These are phyloP conservation scores for Hypothenemus hampei DNA, from an alignment of 1,140 invertebrate genomes.

Conservation along the genomic window DNA sequence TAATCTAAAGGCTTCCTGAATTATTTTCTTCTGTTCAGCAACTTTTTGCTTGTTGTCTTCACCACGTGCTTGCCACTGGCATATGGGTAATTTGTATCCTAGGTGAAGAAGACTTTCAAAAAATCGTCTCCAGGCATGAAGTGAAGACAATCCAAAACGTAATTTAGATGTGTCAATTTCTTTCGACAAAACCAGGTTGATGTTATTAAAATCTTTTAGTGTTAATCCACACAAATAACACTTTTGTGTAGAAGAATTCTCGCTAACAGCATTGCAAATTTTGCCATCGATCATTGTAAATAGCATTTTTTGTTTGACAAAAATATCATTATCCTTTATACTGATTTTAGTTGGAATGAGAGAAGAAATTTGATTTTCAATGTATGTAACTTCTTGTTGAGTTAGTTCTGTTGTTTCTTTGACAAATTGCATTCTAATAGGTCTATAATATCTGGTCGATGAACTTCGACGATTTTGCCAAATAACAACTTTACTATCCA, in stretches of 20 bases:
- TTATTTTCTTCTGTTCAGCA: constrained; percentile 11
- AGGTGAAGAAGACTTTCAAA: constrained; percentile 23
- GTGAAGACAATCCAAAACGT: constrained; percentile 8
- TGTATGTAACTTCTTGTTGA: constrained; percentile 20
- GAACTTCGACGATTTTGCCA: constrained; percentile 31
- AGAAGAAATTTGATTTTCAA: constrained; percentile 21
- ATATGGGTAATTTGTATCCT: constrained; percentile 13
- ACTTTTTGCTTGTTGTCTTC: not conserved
- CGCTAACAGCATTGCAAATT: constrained; percentile 36
- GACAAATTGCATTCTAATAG: constrained; percentile 30
- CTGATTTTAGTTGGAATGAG: not conserved
- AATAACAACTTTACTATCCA: constrained; percentile 10
- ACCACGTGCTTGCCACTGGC: constrained; percentile 17
- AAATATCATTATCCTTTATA: constrained; percentile 4
- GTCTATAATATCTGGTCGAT: constrained; percentile 25
- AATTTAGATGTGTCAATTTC: too few relatives aligned
- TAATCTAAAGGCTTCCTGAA: constrained; percentile 20
- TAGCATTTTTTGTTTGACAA: constrained; percentile 25
- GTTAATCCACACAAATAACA: constrained; percentile 34
- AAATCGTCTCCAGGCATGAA: constrained; percentile 24
- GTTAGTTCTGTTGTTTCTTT: constrained; percentile 29
- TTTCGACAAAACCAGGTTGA: constrained; percentile 5
- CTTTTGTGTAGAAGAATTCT: constrained; percentile 26
- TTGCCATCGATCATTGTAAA: constrained; percentile 42
- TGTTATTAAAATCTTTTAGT: constrained; percentile 33